Evolutionary conservation across 2,888 invertebrate species (phyloP).

Genomic region (Drosophila macrospina): DNA sequence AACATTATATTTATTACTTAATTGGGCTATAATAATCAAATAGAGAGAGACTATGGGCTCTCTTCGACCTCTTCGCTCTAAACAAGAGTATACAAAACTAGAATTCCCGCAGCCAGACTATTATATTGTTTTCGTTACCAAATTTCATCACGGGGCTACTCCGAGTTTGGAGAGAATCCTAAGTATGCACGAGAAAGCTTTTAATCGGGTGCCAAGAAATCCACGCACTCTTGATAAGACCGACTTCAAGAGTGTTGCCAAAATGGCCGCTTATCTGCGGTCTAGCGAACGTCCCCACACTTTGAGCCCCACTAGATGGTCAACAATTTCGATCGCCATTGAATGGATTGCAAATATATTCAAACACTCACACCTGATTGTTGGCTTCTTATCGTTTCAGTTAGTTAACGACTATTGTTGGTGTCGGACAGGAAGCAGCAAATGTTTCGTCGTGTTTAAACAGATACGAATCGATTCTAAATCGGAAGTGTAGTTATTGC

Average conservation of each 20-base stretch:
- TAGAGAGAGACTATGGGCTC: no score
- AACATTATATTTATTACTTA: no score
- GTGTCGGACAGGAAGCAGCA: slow-evolving; percentile 20
- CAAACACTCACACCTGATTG: slow-evolving; percentile 5
- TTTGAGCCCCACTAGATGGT: slow-evolving; percentile 3
- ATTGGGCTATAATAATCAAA: not conserved
- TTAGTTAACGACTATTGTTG: slow-evolving; percentile 29
- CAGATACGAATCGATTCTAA: slow-evolving; percentile 15
- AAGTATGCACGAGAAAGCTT: no score
- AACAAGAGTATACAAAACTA: no score
- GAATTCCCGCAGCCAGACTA: no score
- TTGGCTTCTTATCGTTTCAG: slow-evolving; percentile 50
- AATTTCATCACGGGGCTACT: not conserved
- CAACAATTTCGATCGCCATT: slow-evolving; percentile 15
- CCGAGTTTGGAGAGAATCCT: not conserved
- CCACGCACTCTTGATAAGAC: slow-evolving; percentile 36
- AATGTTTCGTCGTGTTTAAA: slow-evolving; percentile 30
- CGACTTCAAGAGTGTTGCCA: slow-evolving; percentile 14
- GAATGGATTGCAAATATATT: slow-evolving; percentile 15
- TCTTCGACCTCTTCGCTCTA: no score
- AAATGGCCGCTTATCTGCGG: slow-evolving; percentile 55
- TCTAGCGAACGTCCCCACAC: slow-evolving; percentile 39
- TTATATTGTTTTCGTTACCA: not conserved
- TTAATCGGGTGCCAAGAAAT: no score
- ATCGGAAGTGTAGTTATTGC: slow-evolving; percentile 7